Evolutionary conservation across 2,888 invertebrate genomes (phyloP), one percentile per base, ranked within the genome.

Genomic region (Lobophora halterata): DNA sequence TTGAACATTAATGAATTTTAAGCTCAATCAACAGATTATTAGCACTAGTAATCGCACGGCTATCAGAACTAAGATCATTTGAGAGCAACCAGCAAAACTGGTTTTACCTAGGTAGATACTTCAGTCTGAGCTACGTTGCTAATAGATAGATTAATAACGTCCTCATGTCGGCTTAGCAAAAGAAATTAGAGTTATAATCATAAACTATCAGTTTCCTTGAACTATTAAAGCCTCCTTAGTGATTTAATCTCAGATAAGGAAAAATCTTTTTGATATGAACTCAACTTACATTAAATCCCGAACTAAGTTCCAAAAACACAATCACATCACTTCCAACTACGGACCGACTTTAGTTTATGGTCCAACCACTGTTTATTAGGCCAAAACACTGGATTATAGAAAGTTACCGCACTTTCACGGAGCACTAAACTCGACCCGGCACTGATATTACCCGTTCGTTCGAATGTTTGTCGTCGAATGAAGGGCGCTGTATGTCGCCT

Each of bases 381-480:
- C n/a, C 14, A 19, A 26, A 27, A 23, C 38, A 48, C 43, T 46
- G 46, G 36, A 18, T 61, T 70, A 50, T 74, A 75, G 77, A 79
- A 79, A 79, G 76, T 68, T 48, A 58, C 52, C 35, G 52, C 60
- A 71, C 75, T 75, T 77, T 77, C 72, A 65, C 75, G 27, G 27
- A 54, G 52, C 35, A 41, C 42, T 58, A 46, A 49, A 52, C 59
- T 37, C 42, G 44, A 27, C 21, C 32, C 36, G 37, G 41, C 18
- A 37, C 43, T 12, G 34, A 49, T 42, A 42, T 34, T 41, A 44
- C 36, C 50, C 45, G 39, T 39, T 52, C 53, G 47, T 49, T 46
- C 31, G 50, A 55, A 50, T 47, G 60, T 52, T 61, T 55, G 49
- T 56, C 54, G 52, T 40, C 31, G 61, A 56, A 57, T 50, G 55